A percentile compares a stretch with the other conserved stretches of the same genome.
Evolutionary conservation across 2,113 vertebrate species (phyloP).

Genomic region (Apus apus): DNA sequence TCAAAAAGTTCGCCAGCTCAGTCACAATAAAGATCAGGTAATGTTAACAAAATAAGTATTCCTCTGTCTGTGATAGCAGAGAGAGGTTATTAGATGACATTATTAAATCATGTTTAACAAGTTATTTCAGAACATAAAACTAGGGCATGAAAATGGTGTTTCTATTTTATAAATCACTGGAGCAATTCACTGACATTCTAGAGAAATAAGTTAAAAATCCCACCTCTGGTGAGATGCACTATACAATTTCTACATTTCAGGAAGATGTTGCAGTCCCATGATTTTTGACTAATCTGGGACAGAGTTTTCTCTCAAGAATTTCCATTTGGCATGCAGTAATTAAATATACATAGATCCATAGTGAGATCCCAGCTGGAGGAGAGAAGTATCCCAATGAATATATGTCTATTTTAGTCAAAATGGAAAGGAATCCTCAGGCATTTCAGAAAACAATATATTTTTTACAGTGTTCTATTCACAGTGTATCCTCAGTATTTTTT

Average conservation of each 20-base stretch:
- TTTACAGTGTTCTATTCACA: neutral
- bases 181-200: neutral
- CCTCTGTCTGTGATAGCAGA: neutral
- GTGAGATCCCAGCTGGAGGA: neutral
- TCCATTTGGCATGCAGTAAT: neutral
- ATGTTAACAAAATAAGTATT: neutral
- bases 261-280: neutral
- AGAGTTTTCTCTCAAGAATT: constrained; percentile 13
- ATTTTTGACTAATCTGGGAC: neutral
- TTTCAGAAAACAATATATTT: neutral
- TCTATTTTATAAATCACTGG: neutral
- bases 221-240: neutral
- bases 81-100: neutral
- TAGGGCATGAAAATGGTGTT: neutral
- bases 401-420: neutral
- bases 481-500: neutral
- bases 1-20: neutral
- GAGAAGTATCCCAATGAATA: constrained; percentile 9
- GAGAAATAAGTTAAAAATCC: neutral
- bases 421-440: neutral
- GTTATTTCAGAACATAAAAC: neutral
- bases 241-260: neutral
- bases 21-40: neutral
- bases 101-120: neutral
- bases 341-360: neutral